Base-by-base conservation (phyloP, 2,113 vertebrate genomes). In the Oreochromis spilurus region DNA sequence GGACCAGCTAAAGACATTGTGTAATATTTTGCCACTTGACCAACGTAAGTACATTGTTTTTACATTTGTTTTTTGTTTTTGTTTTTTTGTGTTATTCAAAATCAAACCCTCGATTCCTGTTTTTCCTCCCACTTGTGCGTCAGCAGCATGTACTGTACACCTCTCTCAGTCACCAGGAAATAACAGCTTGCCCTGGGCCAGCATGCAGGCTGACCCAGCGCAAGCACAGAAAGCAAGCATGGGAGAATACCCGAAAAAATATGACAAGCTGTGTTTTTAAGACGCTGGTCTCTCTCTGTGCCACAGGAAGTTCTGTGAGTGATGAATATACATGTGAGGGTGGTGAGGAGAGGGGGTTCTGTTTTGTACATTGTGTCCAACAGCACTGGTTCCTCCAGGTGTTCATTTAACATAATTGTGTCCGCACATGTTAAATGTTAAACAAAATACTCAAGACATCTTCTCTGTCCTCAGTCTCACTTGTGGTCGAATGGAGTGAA, bases 361-460 rank as follows among this genome's bases (percentile, higher is more conserved):
- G 12, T 19, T 85, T 62, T 31, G 29, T 19, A 60, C 29, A 60
- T 5, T 7, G n/a, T 83, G 52, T 81, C 24, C 53, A 84, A 60
- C 14, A 54, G 38, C 57, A 82, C 31, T 40, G 9, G 55, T 62
- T 81, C 31, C 29, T 29, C 38, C 40, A 83, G 55, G 48, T 57
- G 43, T 10, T 72, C 26, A 21, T 45, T 19, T 21, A 34, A 5
- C 57, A 17, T 21, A 31, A 13, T n/a, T 29, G 29, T 54, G 36
- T 70, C 67, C 26, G 11, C 24, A 6, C 29, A 13, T 14, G 9
- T 26, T 50, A 24, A 72, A 19, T 24, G 21, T 24, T 24, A 40
- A 40, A 50, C 17, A 31, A 78, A 52, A 79, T 62, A 52, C 14
- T 21, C 57, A 70, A 52, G 12, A 17, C 29, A 29, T 40, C 60